Evolutionary conservation across 2,113 vertebrate genomes (phyloP).

Genomic region (Pomatorhinus ruficollis): DNA sequence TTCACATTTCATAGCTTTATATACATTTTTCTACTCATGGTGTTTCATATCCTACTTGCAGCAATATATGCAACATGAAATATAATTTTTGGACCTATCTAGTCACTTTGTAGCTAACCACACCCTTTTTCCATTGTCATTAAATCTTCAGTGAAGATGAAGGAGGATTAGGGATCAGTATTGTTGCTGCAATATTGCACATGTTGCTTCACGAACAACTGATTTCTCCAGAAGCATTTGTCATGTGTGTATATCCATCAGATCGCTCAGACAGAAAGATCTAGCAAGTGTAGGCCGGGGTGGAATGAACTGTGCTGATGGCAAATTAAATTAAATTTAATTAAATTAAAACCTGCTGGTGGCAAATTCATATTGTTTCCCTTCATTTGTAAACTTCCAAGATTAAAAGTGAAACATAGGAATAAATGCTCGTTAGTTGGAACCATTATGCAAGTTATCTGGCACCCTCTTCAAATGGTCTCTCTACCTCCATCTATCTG

Average conservation of each 20-base stretch:
- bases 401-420: not conserved
- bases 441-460: not conserved
- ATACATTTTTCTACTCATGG: not conserved
- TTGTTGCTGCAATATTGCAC: not conserved
- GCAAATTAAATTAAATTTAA: too few relatives aligned
- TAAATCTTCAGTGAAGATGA: not conserved
- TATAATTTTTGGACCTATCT: not conserved
- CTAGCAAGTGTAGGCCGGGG: not conserved
- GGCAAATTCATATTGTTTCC: not conserved
- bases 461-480: not conserved
- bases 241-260: not conserved
- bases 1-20: not conserved
- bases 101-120: not conserved
- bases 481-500: not conserved
- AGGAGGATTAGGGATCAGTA: not conserved
- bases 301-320: not conserved
- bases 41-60: not conserved
- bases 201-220: not conserved
- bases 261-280: not conserved
- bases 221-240: not conserved
- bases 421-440: not conserved
- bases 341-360: not conserved
- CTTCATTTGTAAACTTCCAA: not conserved
- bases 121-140: not conserved
- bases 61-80: not conserved